These are phyloP conservation scores for Peromyscus melanophrys DNA, from an alignment of 2,797 vertebrate genomes.

Conservation along the genomic window DNA sequence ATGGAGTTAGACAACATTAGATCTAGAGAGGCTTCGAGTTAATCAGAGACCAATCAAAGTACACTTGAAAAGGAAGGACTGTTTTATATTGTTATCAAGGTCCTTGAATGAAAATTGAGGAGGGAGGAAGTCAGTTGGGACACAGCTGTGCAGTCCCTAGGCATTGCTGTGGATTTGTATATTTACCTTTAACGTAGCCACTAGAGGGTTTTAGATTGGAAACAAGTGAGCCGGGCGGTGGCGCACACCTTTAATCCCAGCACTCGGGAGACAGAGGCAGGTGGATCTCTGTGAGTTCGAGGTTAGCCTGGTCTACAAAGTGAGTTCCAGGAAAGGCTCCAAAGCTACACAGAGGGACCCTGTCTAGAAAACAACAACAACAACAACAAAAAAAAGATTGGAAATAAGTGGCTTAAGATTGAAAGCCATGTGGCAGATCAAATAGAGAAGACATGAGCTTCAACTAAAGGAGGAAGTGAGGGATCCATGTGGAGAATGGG, in stretches of 20 bases:
- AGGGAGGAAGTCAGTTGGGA: no score
- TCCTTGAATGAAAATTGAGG: neutral
- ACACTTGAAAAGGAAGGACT: neutral
- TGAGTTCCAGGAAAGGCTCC: no score
- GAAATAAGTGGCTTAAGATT: neutral
- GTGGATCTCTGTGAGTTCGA: no score
- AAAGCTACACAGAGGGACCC: no score
- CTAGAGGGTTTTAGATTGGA: neutral
- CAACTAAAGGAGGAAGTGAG: neutral
- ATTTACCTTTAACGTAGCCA: neutral
- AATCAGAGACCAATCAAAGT: neutral
- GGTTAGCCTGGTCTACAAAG: no score
- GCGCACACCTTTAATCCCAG: no score
- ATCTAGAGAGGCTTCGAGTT: neutral
- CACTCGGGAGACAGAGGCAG: no score
- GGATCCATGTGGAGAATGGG: neutral
- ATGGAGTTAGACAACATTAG: slow-evolving; percentile 21
- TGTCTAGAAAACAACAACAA: no score
- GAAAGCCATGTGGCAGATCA: neutral
- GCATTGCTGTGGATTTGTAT: neutral
- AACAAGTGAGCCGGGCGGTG: no score
- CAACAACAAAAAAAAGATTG: no score
- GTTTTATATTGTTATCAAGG: neutral
- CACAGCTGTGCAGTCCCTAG: neutral
- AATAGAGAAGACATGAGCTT: neutral